Evolutionary conservation across 2,113 vertebrate species (phyloP).

Genomic region (Xiphophorus maculatus): DNA sequence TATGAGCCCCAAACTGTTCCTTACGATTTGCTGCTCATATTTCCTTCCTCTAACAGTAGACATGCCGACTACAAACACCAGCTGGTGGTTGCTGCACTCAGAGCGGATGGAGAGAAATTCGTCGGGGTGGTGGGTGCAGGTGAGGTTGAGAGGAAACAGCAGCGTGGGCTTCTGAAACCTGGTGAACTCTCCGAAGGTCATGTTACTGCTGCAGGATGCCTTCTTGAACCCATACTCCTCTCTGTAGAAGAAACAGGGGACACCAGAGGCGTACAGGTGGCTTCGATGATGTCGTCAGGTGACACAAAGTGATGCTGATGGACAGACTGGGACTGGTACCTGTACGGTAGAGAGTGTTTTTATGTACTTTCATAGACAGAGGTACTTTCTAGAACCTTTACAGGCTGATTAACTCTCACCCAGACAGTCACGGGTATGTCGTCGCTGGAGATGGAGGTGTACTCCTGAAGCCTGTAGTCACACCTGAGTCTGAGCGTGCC

Average conservation of each 20-base stretch:
- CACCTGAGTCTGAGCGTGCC: background rate
- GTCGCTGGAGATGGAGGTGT: conserved; percentile 11
- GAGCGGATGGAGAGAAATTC: background rate
- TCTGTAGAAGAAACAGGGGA: background rate
- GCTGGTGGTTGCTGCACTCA: conserved; percentile 5
- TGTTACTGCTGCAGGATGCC: conserved; percentile 17
- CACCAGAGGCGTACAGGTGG: background rate
- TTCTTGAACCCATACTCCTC: accelerated
- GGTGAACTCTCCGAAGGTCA: background rate
- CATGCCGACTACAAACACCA: conserved; percentile 28
- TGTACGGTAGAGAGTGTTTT: background rate
- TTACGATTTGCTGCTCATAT: background rate
- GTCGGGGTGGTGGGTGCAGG: conserved; percentile 9
- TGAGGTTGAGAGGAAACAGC: conserved; percentile 27
- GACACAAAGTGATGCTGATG: conserved; percentile 9
- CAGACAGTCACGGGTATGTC: background rate
- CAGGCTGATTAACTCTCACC: conserved; percentile 9
- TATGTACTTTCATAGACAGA: background rate
- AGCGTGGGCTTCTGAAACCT: background rate
- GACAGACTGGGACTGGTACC: conserved; percentile 17
- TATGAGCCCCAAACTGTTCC: too few relatives aligned
- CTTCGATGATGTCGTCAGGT: background rate
- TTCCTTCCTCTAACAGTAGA: background rate
- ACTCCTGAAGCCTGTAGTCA: conserved; percentile 38
- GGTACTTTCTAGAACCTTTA: background rate